These are phyloP conservation scores for Xestoiulus laeticollis DNA, from an alignment of 2,888 invertebrate species.

Conservation along the genomic window DNA sequence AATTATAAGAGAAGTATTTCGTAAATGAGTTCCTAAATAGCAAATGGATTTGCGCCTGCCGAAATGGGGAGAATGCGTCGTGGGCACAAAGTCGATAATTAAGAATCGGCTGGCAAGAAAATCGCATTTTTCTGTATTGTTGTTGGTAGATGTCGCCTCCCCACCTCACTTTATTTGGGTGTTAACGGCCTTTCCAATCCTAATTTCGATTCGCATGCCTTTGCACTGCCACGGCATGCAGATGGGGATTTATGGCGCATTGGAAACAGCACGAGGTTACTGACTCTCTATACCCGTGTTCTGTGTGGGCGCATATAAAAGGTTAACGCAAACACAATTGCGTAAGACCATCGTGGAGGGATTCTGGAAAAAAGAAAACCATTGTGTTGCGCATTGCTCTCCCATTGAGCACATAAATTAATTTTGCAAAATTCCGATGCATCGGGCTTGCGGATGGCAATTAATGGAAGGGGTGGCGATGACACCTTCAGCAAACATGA, in stretches of 20 bases:
- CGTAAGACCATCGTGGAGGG: not conserved
- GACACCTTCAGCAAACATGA: no score
- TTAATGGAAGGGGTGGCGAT: not conserved
- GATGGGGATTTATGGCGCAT: not conserved
- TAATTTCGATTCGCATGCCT: not conserved
- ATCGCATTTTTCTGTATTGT: not conserved
- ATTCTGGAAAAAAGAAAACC: no score
- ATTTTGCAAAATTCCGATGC: not conserved
- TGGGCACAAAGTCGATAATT: not conserved
- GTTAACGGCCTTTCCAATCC: conserved; percentile 16
- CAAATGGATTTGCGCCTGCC: not conserved
- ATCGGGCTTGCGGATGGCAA: not conserved
- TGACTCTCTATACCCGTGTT: no score
- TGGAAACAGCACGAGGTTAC: not conserved
- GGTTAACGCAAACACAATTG: conserved; percentile 20
- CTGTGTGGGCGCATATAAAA: not conserved
- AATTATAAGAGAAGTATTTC: not conserved
- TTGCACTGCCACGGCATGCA: not conserved
- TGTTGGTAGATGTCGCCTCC: not conserved
- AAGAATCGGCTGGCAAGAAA: not conserved
- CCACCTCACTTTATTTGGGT: not conserved
- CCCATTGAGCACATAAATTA: not conserved
- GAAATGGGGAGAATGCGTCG: no score
- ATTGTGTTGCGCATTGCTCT: not conserved
- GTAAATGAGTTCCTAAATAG: conserved; percentile 1